Evolutionary conservation across 2,888 invertebrate species (phyloP), one percentile per base, ranked within the genome.

Genomic region (Pyrocoelia pectoralis): DNA sequence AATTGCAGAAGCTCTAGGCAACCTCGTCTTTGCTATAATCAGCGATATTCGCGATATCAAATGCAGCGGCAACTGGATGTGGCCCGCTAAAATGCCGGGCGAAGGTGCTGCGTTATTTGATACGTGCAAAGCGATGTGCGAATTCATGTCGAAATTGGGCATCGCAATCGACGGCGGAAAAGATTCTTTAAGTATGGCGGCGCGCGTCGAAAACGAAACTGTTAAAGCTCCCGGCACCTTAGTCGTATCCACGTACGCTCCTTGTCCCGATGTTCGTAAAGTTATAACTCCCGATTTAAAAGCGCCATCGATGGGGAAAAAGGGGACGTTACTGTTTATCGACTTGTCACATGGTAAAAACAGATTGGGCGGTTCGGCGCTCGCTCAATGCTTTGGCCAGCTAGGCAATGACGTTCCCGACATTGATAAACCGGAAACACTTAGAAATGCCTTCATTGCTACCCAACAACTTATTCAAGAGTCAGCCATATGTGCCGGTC

Each of bases 51-150:
- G 91, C 81, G 98, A 99, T 81, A 91, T 98, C 1, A 99, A 98
- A 82, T 98, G 98, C 80, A 97, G 96, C 40, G 98, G 95, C n/a
- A 99, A 99, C 82, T 99, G 98, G 98, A 99, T 99, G 99, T 99
- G 98, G 98, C 92, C 97, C 0, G 98, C 98, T 9, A 98, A 98
- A 83, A 84, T 96, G 13, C 91, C 93, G 0, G 94, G 93, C 0
- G 98, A 97, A 80, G 98, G 98, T 1, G 94, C 94, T 1, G 88
- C 90, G 12, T 84, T 99, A 18, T 92, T 90, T 67, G 89, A 90
- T 65, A 95, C 98, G 0, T 98, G 98, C 76, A 83, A 84, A 38
- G 94, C 96, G 12, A 92, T 98, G 87, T 96, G 97, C 77, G 82
- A 83, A 1, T 85, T 95, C 1, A 95, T 98, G 95, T 83, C 84